phyloP scores from a whole-genome alignment of 2,888 invertebrate species.

The Pristionchus japonicus region DNA sequence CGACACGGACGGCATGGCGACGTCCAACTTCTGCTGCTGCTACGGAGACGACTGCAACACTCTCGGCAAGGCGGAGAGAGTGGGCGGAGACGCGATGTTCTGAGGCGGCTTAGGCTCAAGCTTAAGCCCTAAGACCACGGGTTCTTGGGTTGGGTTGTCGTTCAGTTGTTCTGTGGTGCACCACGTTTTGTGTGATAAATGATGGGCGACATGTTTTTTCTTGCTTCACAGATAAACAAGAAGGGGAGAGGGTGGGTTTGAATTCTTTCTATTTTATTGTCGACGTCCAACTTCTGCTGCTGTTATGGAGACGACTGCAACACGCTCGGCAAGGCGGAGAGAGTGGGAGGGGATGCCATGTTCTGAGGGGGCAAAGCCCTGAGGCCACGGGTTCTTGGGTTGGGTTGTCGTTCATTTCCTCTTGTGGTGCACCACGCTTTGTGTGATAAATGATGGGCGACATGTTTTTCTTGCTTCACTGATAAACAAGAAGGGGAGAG shows the following conservation, averaged over 20 bases:
- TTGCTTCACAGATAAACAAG: background rate
- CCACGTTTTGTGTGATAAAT: background rate
- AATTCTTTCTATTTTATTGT: background rate
- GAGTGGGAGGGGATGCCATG: background rate
- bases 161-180: background rate
- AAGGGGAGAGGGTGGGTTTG: background rate
- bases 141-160: background rate
- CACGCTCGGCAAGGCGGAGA: background rate
- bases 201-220: background rate
- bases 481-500: background rate
- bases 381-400: too few relatives aligned
- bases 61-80: background rate
- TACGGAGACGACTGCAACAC: slow-evolving; percentile 22
- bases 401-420: background rate
- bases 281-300: slow-evolving; percentile 8
- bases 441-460: background rate
- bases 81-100: background rate
- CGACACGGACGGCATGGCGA: background rate
- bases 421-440: background rate
- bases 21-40: slow-evolving; percentile 22
- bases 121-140: background rate
- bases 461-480: background rate
- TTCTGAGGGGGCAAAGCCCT: background rate
- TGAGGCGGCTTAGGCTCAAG: background rate
- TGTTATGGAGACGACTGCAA: slow-evolving; percentile 27